Evolutionary conservation across 2,888 invertebrate species (phyloP).

Genomic region (Mimas tiliae): DNA sequence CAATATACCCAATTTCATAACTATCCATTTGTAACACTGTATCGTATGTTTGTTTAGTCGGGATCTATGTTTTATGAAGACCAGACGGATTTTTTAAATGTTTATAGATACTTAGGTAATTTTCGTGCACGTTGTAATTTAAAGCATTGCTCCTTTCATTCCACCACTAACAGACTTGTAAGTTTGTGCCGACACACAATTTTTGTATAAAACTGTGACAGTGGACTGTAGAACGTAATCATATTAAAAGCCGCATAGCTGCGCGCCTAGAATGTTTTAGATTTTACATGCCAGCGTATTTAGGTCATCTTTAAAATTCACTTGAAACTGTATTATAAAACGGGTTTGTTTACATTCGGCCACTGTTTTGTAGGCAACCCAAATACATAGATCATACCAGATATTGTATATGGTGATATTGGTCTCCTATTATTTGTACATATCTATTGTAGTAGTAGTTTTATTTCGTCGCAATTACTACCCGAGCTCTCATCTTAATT

Average conservation of each 20-base stretch:
- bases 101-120: background rate
- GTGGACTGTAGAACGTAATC: background rate
- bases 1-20: too few species aligned
- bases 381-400: background rate
- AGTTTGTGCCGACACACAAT: background rate
- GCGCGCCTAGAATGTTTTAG: background rate
- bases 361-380: background rate
- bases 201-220: background rate
- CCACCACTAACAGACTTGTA: background rate
- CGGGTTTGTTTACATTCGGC: too few species aligned
- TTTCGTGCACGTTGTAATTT: background rate
- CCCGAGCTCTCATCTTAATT: too few species aligned
- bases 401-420: background rate
- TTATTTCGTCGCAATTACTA: background rate
- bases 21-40: too few species aligned
- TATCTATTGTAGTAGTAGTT: background rate
- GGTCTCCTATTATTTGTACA: background rate
- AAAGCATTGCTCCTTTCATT: background rate
- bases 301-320: background rate
- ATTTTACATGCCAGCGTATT: background rate
- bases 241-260: background rate
- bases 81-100: background rate
- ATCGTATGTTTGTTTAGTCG: too few species aligned
- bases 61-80: background rate
- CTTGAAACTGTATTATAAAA: too few species aligned